Conservation (phyloP, 2,888 invertebrate species). For the Girardia tigrina region DNA sequence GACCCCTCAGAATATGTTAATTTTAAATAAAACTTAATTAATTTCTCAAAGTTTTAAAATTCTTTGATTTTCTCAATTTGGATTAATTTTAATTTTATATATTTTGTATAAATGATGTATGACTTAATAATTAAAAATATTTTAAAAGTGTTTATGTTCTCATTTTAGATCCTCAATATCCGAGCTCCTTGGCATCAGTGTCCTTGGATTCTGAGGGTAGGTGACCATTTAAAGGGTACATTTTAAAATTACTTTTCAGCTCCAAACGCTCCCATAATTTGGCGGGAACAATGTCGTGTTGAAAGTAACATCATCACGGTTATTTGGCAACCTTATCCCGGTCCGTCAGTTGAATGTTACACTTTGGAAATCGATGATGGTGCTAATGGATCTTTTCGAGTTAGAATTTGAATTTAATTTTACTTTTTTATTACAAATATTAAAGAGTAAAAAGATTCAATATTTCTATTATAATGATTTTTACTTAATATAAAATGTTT, state of each 20-base stretch:
- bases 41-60: no score
- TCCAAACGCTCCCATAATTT: slow-evolving; percentile 73
- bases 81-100: not conserved
- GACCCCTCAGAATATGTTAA: no score
- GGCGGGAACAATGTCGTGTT: slow-evolving; percentile 84
- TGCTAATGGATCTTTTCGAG: slow-evolving; percentile 80
- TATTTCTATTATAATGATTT: no score
- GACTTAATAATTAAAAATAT: not conserved
- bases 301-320: slow-evolving; percentile 95
- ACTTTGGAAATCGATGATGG: slow-evolving; percentile 89
- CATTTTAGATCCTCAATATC: not conserved
- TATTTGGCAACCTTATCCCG: slow-evolving; percentile 79
- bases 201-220: not conserved
- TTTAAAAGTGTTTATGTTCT: no score
- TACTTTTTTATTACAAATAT: not conserved
- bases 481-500: no score
- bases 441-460: no score
- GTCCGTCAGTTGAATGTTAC: slow-evolving; percentile 79
- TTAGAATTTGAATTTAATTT: slow-evolving; percentile 53
- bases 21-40: no score
- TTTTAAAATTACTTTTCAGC: no score
- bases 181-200: not conserved
- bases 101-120: not conserved
- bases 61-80: no score
- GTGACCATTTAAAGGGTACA: no score